Evolutionary conservation across 2,888 invertebrate genomes (phyloP).

Genomic region (Timema podura): DNA sequence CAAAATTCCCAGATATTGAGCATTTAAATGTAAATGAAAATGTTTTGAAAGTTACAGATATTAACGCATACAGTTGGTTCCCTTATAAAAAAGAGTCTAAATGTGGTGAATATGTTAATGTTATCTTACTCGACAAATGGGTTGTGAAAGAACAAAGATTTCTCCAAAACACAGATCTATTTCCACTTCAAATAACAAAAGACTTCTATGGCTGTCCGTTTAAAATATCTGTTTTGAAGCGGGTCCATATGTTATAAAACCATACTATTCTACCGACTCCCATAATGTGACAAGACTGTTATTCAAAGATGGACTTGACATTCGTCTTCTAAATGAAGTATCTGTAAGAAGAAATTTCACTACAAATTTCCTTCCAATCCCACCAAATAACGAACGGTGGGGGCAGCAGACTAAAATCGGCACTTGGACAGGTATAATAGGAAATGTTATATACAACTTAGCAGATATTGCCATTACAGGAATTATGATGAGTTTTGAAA

Average conservation of each 20-base stretch:
- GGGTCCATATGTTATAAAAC: neutral
- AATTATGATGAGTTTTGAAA: neutral
- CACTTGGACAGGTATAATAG: neutral
- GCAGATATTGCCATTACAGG: conserved; percentile 3
- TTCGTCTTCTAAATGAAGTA: neutral
- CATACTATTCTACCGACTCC: neutral
- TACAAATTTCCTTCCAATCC: neutral
- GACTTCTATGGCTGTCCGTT: neutral
- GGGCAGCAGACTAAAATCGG: neutral
- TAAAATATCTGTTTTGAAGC: neutral
- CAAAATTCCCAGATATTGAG: too few species aligned
- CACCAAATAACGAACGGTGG: neutral
- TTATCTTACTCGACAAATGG: too few species aligned
- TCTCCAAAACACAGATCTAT: neutral
- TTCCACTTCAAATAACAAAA: neutral
- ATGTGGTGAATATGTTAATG: too few species aligned
- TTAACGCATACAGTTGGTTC: too few species aligned
- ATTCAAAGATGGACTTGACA: neutral
- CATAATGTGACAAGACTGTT: neutral
- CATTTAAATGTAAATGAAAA: too few species aligned
- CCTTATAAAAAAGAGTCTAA: too few species aligned
- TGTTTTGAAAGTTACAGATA: too few species aligned
- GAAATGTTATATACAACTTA: neutral
- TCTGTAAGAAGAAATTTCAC: conserved; percentile 9
- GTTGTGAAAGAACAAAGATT: too few species aligned